Evolutionary conservation across 2,797 vertebrate species (phyloP).

Genomic region (Tokudaia muenninki): DNA sequence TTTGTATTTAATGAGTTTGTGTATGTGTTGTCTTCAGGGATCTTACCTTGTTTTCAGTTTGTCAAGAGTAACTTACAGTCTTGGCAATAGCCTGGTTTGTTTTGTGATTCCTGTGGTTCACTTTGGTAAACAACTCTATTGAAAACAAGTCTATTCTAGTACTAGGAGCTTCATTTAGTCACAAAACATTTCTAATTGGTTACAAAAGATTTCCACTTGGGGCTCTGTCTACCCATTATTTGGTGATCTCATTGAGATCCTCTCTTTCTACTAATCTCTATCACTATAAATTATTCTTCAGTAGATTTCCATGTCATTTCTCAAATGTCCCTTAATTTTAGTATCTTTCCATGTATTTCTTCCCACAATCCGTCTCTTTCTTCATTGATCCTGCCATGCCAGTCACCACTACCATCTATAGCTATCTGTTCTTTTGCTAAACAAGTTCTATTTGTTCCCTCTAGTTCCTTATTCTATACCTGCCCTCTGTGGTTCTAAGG

Average conservation of each 20-base stretch:
- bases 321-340: not conserved
- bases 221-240: not conserved
- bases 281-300: not conserved
- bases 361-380: not conserved
- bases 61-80: not conserved
- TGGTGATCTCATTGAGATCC: not conserved
- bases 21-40: not conserved
- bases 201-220: not conserved
- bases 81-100: not conserved
- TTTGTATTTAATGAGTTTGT: not conserved
- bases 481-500: not conserved
- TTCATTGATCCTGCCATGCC: not conserved
- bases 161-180: not conserved
- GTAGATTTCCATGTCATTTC: not conserved
- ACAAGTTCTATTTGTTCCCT: not conserved
- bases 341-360: not conserved
- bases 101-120: not conserved
- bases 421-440: not conserved
- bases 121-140: not conserved
- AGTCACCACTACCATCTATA: not conserved
- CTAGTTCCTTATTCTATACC: not conserved
- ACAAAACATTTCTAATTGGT: not conserved
- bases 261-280: not conserved
- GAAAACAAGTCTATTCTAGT: not conserved
- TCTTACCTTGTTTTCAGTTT: no score